Conservation (phyloP, 2,888 invertebrate species). For the Helicoverpa assulta region DNA sequence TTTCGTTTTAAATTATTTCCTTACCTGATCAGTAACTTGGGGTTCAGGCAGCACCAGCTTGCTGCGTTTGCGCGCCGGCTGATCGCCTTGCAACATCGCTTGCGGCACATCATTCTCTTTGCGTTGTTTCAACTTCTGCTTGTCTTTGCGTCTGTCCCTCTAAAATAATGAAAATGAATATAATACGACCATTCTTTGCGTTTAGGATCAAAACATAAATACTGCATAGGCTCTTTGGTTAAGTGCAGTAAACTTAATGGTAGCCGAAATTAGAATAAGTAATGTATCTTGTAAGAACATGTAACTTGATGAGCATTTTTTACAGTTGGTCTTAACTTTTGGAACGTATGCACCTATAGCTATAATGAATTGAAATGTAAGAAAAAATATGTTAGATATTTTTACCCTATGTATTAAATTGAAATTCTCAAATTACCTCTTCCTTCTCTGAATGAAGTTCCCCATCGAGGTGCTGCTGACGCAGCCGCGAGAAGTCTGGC, state of each 20-base stretch:
- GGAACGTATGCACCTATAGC: too few relatives aligned
- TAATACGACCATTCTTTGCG: too few relatives aligned
- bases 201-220: too few relatives aligned
- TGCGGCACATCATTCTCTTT: conserved; percentile 99
- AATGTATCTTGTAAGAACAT: too few relatives aligned
- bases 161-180: conserved; percentile 73
- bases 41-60: conserved; percentile 99
- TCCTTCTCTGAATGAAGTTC: conserved; percentile 97
- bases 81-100: conserved; percentile 96
- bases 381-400: too few relatives aligned
- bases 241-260: too few relatives aligned
- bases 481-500: conserved; percentile 96
- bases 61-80: conserved; percentile 97
- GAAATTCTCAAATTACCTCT: conserved; percentile 93
- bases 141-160: conserved; percentile 98
- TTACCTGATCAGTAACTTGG: conserved; percentile 97
- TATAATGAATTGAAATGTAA: too few relatives aligned
- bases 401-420: too few relatives aligned
- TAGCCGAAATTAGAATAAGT: too few relatives aligned
- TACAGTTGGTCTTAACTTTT: too few relatives aligned
- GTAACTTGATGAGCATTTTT: too few relatives aligned
- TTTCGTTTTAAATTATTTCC: not conserved
- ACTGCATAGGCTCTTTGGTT: too few relatives aligned
- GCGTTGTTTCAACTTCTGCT: conserved; percentile 97
- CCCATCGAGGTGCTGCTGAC: conserved; percentile 98